Percentiles rank a stretch among this genome's conserved stretches.
phyloP scores from a whole-genome alignment of 2,113 vertebrate genomes.

The Actenoides hombroni region DNA sequence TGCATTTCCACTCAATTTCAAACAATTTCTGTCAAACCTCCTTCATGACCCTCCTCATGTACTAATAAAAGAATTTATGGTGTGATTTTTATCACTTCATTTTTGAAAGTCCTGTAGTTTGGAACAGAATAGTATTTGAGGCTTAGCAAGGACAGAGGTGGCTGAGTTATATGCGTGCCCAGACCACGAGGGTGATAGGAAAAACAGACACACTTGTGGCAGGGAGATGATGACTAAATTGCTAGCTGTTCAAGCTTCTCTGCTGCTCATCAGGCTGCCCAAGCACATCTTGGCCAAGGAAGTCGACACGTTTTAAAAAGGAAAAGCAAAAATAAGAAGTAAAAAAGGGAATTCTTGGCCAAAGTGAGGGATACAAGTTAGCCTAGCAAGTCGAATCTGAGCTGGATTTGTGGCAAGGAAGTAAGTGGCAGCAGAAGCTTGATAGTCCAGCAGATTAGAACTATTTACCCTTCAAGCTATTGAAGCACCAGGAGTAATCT shows the following conservation, averaged over 20 bases:
- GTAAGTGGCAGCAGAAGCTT: background rate
- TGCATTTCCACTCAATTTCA: background rate
- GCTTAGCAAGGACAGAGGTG: background rate
- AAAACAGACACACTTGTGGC: background rate
- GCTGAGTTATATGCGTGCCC: background rate
- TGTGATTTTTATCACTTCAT: background rate
- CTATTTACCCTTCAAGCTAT: background rate
- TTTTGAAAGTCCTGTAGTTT: background rate
- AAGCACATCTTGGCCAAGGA: background rate
- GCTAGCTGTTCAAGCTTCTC: background rate
- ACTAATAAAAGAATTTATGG: background rate
- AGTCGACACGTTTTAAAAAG: background rate
- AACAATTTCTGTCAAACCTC: background rate
- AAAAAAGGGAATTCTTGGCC: background rate
- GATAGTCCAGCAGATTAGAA: background rate
- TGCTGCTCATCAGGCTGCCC: background rate
- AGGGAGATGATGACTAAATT: background rate
- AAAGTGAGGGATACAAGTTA: background rate
- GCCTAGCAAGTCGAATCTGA: background rate
- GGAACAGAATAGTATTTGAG: background rate
- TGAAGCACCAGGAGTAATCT: background rate
- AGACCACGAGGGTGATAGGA: background rate
- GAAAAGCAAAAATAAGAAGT: background rate
- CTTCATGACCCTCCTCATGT: background rate
- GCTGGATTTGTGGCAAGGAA: background rate